Evolutionary conservation across 2,113 vertebrate genomes (phyloP), one percentile per base, ranked within the genome.

Genomic region (Dromaius novaehollandiae): DNA sequence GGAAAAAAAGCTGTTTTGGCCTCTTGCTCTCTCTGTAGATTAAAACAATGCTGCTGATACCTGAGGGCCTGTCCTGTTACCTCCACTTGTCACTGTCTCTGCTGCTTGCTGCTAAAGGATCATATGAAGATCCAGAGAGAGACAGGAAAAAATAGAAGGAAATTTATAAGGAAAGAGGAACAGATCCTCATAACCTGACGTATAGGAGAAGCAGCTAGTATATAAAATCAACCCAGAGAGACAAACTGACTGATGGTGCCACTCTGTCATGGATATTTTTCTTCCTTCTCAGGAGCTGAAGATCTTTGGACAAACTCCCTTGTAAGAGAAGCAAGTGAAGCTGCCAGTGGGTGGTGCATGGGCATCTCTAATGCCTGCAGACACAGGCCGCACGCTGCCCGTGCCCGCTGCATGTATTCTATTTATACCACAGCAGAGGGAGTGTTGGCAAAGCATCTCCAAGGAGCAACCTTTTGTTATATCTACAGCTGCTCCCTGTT

Each of bases 351-450:
- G 96, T 97, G 96, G 95, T 96, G 95, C 96, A 95, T 97, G 90
- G 95, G 95, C 96, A 97, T 97, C 91, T 97, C 96, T 95, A 95
- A 95, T 95, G 89, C 93, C 66, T 75, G 61, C 84, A 89, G 93
- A 88, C 44, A 66, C 16, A 9, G 94, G 94, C 64, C 36, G 66
- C 0, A 16, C 16, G 1, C 88, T 96, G 92, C 92, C 95, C 74
- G 66, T 93, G 89, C 91, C 91, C 75, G 6, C 71, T 82, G 78
- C 90, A 75, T 97, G 97, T 97, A 97, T 98, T 98, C 96, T 96
- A 68, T 96, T 92, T 95, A 86, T 87, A 88, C 89, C 95, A 96
- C 97, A 96, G 94, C 66, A 98, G 97, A 97, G 97, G 97, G 96
- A 98, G 96, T 46, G 75, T 96, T 95, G 90, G 94, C 94, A 97